Evolutionary conservation across 2,888 invertebrate genomes (phyloP), one percentile per base, ranked within the genome.

Genomic region (Ochropleura plecta): DNA sequence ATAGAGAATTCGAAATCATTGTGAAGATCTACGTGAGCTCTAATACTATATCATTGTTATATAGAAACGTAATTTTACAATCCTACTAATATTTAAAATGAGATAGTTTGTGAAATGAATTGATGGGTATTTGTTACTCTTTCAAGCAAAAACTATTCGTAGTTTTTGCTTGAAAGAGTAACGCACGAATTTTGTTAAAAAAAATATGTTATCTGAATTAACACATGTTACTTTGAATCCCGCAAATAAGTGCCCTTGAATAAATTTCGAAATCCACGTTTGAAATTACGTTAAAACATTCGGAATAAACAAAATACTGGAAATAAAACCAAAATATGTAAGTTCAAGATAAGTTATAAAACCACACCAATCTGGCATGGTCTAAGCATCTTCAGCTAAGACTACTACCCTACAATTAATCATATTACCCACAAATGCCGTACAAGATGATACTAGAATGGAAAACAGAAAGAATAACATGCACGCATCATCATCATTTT

Each of bases 1-100:
- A 84, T 66, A 78, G 69, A 73, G 78, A 67, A 73, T 84, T 78
- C 82, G 72, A 82, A 86, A 85, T 82, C 80, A 70, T 80, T 76
- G 79, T 65, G 79, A 67, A 67, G 66, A 86, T 69, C 71, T 79
- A 74, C 74, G 49, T 49, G 63, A 62, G 40, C 53, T 71, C 12
- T 70, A 70, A 62, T 40, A 68, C 46, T 20, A 20, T 68, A 72
- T n/a, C n/a, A n/a, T 6, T 78, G 6, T 51, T 0, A 51, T 20
- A 8, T 51, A 20, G n/a, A n/a, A 14, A 3, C 5, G 0, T 20
- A 14, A 18, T 20, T 40, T 10, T 30, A 30, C 30, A 30, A 30
- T 30, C 30, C 30, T 30, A 30, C 30, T 30, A 30, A 30, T 30
- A 2, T 30, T 3, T 2, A 2, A 30, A 30, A 30, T 30, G 30